These are phyloP conservation scores for Drosophila antonietae DNA, from an alignment of 2,888 invertebrate species.

Conservation along the genomic window DNA sequence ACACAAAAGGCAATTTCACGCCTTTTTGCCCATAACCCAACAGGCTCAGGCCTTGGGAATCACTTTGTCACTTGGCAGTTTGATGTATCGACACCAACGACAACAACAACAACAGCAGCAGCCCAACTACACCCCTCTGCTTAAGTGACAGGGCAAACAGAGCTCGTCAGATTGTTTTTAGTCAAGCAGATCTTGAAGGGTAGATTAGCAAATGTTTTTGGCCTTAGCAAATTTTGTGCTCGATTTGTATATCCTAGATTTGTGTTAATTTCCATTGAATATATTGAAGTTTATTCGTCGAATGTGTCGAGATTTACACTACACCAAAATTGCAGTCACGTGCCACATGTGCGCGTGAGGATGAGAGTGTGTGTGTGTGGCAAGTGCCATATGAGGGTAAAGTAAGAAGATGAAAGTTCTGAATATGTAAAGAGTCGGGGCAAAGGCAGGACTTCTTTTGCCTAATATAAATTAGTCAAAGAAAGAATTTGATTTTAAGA, in stretches of 20 bases:
- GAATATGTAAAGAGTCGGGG: background rate
- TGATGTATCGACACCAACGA: constrained; percentile 72
- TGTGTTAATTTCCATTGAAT: constrained; percentile 63
- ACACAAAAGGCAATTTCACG: constrained; percentile 83
- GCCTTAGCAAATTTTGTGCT: constrained; percentile 69
- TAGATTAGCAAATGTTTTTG: constrained; percentile 68
- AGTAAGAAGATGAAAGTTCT: background rate
- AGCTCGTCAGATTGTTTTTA: constrained; percentile 48
- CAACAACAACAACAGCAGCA: constrained; percentile 53
- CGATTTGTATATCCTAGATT: constrained; percentile 76
- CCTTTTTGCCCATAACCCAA: constrained; percentile 68
- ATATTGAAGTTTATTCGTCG: constrained; percentile 41
- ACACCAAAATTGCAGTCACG: constrained; percentile 65
- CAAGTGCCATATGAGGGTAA: background rate
- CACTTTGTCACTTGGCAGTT: constrained; percentile 76
- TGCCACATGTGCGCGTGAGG: constrained; percentile 56
- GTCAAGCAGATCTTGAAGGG: constrained; percentile 67
- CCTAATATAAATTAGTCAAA: background rate
- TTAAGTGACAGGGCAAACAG: constrained; percentile 36
- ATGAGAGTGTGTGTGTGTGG: constrained; percentile 3
- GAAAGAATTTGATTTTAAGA: background rate
- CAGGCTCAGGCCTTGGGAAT: constrained; percentile 49
- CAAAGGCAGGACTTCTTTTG: background rate
- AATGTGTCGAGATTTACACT: constrained; percentile 66
- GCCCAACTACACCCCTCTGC: constrained; percentile 20